Conservation (phyloP, 2,888 invertebrate species). For the Leptopilina myrica region DNA sequence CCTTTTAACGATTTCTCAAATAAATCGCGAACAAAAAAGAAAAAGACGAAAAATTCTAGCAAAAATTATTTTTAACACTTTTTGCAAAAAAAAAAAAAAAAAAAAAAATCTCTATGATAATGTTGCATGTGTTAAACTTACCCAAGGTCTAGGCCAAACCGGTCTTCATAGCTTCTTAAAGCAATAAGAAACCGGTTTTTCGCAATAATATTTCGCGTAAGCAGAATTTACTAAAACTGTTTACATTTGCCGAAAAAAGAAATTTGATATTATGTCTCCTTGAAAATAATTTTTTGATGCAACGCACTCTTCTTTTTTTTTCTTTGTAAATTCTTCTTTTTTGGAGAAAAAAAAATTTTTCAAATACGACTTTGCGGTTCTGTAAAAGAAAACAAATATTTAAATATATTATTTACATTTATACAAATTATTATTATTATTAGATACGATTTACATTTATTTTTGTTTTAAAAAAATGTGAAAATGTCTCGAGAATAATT, state of each 20-base stretch:
- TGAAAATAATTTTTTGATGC: background rate
- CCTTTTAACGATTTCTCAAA: background rate
- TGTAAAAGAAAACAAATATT: no score
- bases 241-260: background rate
- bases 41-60: no score
- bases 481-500: no score
- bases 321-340: background rate
- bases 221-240: background rate
- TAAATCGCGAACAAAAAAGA: background rate
- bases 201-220: background rate
- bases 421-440: no score
- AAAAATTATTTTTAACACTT: background rate
- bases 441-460: no score
- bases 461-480: no score
- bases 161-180: background rate
- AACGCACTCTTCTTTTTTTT: background rate
- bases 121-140: background rate
- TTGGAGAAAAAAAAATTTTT: background rate
- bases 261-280: background rate
- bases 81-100: background rate
- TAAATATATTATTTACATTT: no score
- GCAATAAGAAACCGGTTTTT: conserved; percentile 19
- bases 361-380: no score
- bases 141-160: conserved; percentile 13
- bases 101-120: background rate